Conservation (phyloP, 64 coral and sea anemone genomes). For the Actinia equina region DNA sequence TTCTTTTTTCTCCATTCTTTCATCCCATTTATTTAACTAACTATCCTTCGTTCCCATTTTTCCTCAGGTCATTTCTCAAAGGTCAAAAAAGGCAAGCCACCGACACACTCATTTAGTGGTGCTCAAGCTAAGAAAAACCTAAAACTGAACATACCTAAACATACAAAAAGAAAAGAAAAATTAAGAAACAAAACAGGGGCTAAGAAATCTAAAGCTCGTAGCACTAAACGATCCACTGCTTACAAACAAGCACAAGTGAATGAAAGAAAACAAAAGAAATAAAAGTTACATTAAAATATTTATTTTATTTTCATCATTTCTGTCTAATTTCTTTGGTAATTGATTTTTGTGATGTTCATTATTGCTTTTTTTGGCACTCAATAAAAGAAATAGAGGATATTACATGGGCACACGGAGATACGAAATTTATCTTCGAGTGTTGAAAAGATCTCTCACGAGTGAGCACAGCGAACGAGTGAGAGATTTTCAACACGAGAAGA, state of each 20-base stretch:
- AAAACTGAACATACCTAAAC: slow-evolving; percentile 14
- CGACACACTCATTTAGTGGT: slow-evolving; percentile 47
- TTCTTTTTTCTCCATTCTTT: background rate
- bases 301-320: background rate
- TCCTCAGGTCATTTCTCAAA: slow-evolving; percentile 18
- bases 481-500: too few species aligned
- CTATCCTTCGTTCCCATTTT: background rate
- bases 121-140: slow-evolving; percentile 12
- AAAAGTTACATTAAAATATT: background rate
- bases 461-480: too few species aligned
- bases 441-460: too few species aligned
- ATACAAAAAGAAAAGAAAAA: slow-evolving; percentile 8
- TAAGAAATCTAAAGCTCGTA: background rate
- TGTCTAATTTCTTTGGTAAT: background rate
- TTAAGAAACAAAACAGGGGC: slow-evolving; percentile 12
- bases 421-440: too few species aligned
- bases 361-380: too few species aligned
- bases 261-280: slow-evolving; percentile 6
- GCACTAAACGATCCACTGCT: background rate
- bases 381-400: too few species aligned
- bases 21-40: background rate
- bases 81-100: slow-evolving; percentile 29
- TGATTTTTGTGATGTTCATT: background rate
- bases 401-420: too few species aligned
- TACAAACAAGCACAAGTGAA: slow-evolving; percentile 15